Percentiles rank a stretch among this genome's conserved stretches.
Conservation (phyloP, 2,113 vertebrate species). For the Mesembrinibis cayennensis region DNA sequence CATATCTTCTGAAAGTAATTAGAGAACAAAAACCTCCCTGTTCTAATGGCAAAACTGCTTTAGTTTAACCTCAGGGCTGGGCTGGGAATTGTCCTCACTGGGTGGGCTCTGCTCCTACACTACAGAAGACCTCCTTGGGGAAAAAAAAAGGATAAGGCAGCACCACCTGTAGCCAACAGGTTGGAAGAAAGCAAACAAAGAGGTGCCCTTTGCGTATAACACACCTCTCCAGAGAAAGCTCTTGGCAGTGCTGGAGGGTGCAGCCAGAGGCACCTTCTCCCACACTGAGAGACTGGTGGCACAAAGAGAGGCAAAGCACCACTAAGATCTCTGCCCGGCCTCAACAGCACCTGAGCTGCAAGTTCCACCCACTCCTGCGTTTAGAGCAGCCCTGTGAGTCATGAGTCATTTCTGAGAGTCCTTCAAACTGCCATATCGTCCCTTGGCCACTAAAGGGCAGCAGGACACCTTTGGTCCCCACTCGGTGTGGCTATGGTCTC, state of each 20-base stretch:
- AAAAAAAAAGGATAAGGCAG: neutral
- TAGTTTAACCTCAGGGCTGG: neutral
- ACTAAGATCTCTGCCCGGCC: neutral
- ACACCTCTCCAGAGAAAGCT: neutral
- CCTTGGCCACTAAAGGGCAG: slow-evolving; percentile 19
- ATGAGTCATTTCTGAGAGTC: neutral
- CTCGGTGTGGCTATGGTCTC: neutral
- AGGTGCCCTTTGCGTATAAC: neutral
- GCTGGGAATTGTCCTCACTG: neutral
- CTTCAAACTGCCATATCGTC: neutral
- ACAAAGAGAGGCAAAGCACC: neutral
- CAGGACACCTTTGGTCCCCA: neutral
- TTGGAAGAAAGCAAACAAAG: neutral
- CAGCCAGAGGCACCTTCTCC: neutral
- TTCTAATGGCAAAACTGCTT: neutral
- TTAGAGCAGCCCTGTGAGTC: neutral
- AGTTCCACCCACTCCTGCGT: neutral
- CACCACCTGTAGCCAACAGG: neutral
- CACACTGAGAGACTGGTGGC: neutral
- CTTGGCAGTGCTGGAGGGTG: neutral
- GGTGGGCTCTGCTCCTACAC: neutral
- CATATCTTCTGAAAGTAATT: neutral
- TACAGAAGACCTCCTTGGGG: neutral
- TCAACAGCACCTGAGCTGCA: neutral
- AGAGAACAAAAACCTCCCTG: neutral